Base-by-base conservation (phyloP, 2,797 vertebrate genomes). In the Onychomys leucogaster region DNA sequence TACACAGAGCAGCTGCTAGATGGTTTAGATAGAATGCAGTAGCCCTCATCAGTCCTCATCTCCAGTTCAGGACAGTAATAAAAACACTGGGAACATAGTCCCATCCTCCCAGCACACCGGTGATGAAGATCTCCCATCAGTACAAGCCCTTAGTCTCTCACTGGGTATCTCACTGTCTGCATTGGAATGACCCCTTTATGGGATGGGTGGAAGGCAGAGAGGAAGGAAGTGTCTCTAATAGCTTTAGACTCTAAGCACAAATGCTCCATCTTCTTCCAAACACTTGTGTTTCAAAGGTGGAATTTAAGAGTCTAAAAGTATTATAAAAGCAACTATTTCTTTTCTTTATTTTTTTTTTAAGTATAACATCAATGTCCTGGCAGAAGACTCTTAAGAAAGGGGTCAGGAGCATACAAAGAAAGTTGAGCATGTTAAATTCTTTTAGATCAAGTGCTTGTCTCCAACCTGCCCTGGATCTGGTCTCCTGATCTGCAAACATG, bases 161-260 rank as follows among this genome's bases (percentile, higher is more conserved):
- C 14, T 63, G 7, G 25, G 55, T 13, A 49, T 61, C 41, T 43
- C 55, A 13, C 9, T 59, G 23, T 43, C 76, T 61, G 9, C 0
- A 8, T 17, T 83, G 23, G 43, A 52, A 83, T 27, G 2, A 8
- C 17, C 27, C 34, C n/a, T 23, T 75, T 37, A 41, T 29, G 21
- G 41, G 37, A 3, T 0, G 4, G 32, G 3, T 4, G 0, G 34
- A 21, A 41, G 43, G 57, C 0, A 17, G 19, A n/a, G 9, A 59
- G 14, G 29, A 78, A 1, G 8, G 69, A 32, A 63, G 27, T 2
- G 7, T 37, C 7, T 43, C 14, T 41, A 29, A 69, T 1, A 85
- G 43, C 23, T 29, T 86, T 76, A 83, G 25, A 32, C 9, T 69
- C 16, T 14, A 29, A 81, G 23, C 21, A 67, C 14, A 37, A 19